Conservation (phyloP, 2,797 vertebrate species). For the Carduelis carduelis region DNA sequence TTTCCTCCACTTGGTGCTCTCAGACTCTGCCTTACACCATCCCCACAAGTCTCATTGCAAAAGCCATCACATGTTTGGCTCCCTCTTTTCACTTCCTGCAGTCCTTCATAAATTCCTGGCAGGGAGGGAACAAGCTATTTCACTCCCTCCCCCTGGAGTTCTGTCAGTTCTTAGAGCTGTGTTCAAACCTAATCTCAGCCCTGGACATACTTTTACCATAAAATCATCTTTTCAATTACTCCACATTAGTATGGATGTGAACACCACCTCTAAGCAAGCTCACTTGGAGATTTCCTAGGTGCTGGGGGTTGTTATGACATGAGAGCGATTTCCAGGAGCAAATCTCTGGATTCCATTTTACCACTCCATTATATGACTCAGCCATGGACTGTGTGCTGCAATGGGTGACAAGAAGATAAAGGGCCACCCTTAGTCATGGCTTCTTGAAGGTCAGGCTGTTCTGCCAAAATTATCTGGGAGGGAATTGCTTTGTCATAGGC, state of each 20-base stretch:
- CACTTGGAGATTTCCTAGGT: not conserved
- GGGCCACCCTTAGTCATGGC: not conserved
- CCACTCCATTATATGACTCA: not conserved
- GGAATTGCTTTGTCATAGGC: not conserved
- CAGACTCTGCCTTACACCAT: not conserved
- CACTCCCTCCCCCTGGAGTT: not conserved
- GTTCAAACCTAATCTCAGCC: not conserved
- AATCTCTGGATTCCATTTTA: not conserved
- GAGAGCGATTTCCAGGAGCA: not conserved
- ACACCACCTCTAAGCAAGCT: not conserved
- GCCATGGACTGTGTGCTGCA: not conserved
- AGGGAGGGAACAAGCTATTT: not conserved
- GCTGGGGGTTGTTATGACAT: not conserved
- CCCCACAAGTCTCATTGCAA: not conserved
- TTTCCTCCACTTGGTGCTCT: not conserved
- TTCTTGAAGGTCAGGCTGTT: constrained; percentile 8
- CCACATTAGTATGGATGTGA: not conserved
- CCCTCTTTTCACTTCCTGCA: not conserved
- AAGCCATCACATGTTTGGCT: not conserved
- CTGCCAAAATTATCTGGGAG: not conserved
- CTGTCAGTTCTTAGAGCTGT: not conserved
- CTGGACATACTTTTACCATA: not conserved
- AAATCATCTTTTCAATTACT: not conserved
- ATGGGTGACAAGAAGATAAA: not conserved
- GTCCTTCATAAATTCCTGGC: not conserved